Conservation (phyloP, 2,888 invertebrate species). For the Drosophila pseudotakahashii region DNA sequence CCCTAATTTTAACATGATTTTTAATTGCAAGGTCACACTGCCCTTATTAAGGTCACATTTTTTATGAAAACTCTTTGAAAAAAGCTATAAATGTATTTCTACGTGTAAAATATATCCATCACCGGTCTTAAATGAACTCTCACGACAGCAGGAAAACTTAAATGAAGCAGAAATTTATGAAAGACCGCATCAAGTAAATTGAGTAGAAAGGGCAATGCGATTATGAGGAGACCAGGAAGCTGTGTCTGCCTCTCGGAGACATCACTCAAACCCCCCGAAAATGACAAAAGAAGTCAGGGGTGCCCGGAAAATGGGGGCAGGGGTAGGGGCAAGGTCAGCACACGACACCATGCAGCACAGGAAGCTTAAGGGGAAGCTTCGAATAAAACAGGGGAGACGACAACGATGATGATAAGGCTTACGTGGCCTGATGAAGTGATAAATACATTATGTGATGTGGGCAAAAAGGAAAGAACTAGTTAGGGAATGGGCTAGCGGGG, state of each 20-base stretch:
- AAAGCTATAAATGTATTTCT: too few species aligned
- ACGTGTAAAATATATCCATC: background rate
- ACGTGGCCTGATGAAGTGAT: conserved; percentile 75
- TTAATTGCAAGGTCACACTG: background rate
- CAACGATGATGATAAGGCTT: conserved; percentile 43
- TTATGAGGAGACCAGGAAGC: conserved; percentile 43
- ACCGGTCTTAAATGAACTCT: conserved; percentile 18
- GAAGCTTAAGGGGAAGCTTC: background rate
- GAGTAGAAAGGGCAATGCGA: conserved; percentile 45
- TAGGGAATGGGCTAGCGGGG: background rate
- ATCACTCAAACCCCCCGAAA: conserved; percentile 66
- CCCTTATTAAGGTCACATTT: too few species aligned
- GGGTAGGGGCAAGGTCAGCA: conserved; percentile 53
- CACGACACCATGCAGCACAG: conserved; percentile 47
- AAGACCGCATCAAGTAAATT: conserved; percentile 45
- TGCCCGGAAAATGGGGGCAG: background rate
- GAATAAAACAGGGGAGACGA: conserved; percentile 16
- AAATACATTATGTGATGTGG: conserved; percentile 69
- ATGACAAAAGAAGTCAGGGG: conserved; percentile 64
- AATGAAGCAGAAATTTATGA: conserved; percentile 44
- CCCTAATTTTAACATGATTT: background rate
- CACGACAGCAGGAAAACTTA: conserved; percentile 28
- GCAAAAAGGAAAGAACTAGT: conserved; percentile 26
- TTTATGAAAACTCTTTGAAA: background rate
- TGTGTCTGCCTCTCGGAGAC: conserved; percentile 43